Evolutionary conservation across 2,888 invertebrate species (phyloP), one percentile per base, ranked within the genome.

Genomic region (Drosophila greeni): DNA sequence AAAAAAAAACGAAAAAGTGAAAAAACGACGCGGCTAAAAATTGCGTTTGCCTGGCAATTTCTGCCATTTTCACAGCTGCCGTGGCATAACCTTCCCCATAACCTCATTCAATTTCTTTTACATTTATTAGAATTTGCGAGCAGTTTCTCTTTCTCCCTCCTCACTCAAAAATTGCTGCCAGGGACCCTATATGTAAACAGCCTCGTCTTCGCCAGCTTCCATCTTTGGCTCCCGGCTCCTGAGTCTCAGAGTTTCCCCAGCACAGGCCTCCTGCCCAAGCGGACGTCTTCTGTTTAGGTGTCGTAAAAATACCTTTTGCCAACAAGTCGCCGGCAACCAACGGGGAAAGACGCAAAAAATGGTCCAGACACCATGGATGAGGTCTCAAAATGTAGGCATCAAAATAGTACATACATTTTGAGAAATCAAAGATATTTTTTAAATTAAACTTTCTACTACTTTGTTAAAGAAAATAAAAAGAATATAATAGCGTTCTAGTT

Each of bases 101-200:
- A 76, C 79, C 81, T 80, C 70, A 80, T 80, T 81, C 81, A 80
- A 80, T 80, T 80, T 80, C 81, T 80, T 80, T 76, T 69, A 80
- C 76, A 80, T 80, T 81, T 81, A 80, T 80, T 80, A 80, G 79
- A 80, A 80, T 80, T 79, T 81, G 78, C 70, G 74, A 58, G 69
- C 59, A 65, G 74, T 64, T 68, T 8, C 47, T 43, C 34, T 20
- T 4, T 29, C 23, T 34, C 23, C 20, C 49, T n/a, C 31, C 23
- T 45, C 42, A 29, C 29, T 42, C 53, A 61, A 54, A 77, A 74
- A 72, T 76, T 69, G 71, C 66, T 56, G 42, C 55, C 78, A 66
- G 70, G 62, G 66, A 59, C 70, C 65, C 56, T 75, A 66, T 75
- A 77, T 72, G 77, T 67, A 80, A 75, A 75, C 72, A 75, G 24